These are phyloP conservation scores for Muscina levida DNA, from an alignment of 2,888 invertebrate genomes.

Conservation along the genomic window DNA sequence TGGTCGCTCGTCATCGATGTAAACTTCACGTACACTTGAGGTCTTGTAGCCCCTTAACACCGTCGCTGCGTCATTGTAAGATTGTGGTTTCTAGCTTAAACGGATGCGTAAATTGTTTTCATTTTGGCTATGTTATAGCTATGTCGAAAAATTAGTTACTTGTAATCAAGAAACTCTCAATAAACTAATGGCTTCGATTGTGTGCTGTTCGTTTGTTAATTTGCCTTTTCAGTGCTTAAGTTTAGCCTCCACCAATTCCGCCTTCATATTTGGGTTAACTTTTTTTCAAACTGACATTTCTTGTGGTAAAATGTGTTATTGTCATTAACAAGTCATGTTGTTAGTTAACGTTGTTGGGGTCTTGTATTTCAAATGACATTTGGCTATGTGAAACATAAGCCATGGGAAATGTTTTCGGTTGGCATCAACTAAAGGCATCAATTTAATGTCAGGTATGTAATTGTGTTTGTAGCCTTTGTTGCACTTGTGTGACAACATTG, in stretches of 20 bases:
- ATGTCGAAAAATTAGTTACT: background rate
- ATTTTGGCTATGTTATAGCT: background rate
- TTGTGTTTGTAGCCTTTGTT: too few relatives aligned
- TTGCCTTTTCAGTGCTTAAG: background rate
- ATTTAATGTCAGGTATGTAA: too few relatives aligned
- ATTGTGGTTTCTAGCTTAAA: too few relatives aligned
- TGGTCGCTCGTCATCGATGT: conserved; percentile 52
- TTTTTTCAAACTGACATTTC: conserved; percentile 9
- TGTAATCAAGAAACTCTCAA: too few relatives aligned
- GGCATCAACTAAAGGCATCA: too few relatives aligned
- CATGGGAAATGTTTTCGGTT: too few relatives aligned
- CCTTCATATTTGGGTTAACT: conserved; percentile 2
- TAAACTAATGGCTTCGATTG: background rate
- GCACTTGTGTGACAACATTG: too few relatives aligned
- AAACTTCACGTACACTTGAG: conserved; percentile 24
- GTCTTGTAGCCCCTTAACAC: too few relatives aligned
- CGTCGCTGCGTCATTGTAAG: too few relatives aligned
- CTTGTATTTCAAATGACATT: conserved; percentile 4
- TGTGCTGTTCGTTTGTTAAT: background rate
- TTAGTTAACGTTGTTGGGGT: background rate
- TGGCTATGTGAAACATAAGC: too few relatives aligned
- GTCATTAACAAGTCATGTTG: background rate
- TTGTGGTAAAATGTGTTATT: conserved; percentile 4
- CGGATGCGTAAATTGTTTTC: background rate
- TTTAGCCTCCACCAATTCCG: background rate